Evolutionary conservation across 2,888 invertebrate genomes (phyloP).

Genomic region (Exephanes ischioxanthus): DNA sequence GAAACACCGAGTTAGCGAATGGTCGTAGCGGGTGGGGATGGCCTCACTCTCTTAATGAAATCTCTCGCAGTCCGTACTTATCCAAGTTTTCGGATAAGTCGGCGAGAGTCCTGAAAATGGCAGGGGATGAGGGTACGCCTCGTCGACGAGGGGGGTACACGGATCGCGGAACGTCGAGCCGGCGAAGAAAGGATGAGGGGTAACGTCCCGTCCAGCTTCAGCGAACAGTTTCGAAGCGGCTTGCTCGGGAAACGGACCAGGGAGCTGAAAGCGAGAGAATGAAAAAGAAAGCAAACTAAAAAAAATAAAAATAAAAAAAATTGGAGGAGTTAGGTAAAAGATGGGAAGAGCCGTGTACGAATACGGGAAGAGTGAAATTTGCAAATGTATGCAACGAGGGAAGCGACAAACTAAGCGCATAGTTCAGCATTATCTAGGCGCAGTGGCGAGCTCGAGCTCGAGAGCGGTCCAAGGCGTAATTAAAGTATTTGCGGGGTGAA

Average conservation of each 20-base stretch:
- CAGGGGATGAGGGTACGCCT: conserved; percentile 23
- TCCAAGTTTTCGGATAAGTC: conserved; percentile 55
- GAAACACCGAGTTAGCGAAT: conserved; percentile 25
- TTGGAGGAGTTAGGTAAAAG: conserved; percentile 17
- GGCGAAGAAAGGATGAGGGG: conserved; percentile 7
- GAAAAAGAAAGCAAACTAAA: conserved; percentile 9
- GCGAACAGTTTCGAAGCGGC: not conserved
- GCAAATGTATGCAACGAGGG: conserved; percentile 71
- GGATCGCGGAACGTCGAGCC: not conserved
- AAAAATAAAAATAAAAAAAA: conserved; percentile 30
- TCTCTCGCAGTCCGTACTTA: conserved; percentile 54
- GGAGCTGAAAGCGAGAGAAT: conserved; percentile 7
- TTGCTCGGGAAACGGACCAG: not conserved
- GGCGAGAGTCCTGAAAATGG: conserved; percentile 33
- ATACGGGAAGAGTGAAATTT: conserved; percentile 67
- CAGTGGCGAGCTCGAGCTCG: conserved; percentile 19
- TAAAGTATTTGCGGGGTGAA: conserved; percentile 79
- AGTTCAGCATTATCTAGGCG: conserved; percentile 72
- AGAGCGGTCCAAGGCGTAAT: conserved; percentile 71
- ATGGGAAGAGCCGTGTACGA: conserved; percentile 51
- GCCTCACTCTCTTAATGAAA: conserved; percentile 52
- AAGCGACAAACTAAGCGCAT: conserved; percentile 71
- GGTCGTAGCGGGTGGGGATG: not conserved
- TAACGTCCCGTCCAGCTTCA: conserved; percentile 24
- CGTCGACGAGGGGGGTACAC: conserved; percentile 12